Evolutionary conservation across 2,113 vertebrate species (phyloP).

Genomic region (Paramisgurnus dabryanus): DNA sequence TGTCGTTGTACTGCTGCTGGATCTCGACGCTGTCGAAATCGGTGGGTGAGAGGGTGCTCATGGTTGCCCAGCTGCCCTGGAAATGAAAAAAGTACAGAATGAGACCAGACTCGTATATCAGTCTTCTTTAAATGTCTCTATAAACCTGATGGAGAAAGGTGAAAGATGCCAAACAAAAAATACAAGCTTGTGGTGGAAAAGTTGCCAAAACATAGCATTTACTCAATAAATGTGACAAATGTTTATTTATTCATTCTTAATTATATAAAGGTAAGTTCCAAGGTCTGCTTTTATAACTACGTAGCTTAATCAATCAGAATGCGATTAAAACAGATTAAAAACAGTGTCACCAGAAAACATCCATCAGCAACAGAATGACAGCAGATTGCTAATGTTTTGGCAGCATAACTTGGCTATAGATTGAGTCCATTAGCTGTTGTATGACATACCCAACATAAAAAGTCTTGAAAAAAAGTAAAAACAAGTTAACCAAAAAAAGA

Average conservation of each 20-base stretch:
- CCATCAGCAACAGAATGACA: background rate
- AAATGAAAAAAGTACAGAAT: constrained; percentile 6
- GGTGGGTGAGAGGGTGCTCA: constrained; percentile 90
- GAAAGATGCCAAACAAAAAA: background rate
- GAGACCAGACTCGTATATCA: background rate
- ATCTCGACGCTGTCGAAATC: constrained; percentile 94
- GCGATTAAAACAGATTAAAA: background rate
- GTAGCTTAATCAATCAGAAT: background rate
- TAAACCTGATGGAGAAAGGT: background rate
- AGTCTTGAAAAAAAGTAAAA: too few species aligned
- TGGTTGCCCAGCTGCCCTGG: constrained; percentile 68
- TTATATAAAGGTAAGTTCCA: too few species aligned
- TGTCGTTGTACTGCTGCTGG: constrained; percentile 94
- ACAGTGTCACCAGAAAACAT: background rate
- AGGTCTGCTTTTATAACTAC: background rate
- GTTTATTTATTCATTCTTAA: too few species aligned
- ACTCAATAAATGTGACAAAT: background rate
- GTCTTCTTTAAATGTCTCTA: background rate
- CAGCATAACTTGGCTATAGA: background rate
- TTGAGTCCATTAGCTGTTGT: background rate
- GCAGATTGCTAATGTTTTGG: background rate
- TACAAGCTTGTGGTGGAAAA: background rate
- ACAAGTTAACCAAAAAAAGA: too few species aligned
- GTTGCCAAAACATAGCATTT: background rate
- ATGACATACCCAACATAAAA: background rate